Base-by-base conservation (phyloP, 2,888 invertebrate genomes). In the Melanargia galathea region DNA sequence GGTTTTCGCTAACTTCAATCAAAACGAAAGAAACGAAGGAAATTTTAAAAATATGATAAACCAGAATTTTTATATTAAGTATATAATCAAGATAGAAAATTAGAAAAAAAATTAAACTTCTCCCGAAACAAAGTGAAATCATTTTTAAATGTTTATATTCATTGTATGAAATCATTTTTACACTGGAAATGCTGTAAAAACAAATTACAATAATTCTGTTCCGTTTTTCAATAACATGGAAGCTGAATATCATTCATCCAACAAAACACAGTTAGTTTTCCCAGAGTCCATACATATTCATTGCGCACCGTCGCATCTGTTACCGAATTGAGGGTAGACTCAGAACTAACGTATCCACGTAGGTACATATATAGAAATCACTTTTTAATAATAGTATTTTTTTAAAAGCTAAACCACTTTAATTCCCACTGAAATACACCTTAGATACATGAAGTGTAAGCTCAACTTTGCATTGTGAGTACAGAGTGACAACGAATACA, bases 231-330 rank as follows among this genome's bases (percentile, higher is more conserved):
- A 57, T 57, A 57, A 55, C n/a, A 43, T 40, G 16, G 16, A 24
- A 35, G n/a, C 16, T 57, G 57, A 52, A 56, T 56, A 57, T 57
- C 20, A 20, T 57, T 45, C 57, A 26, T 45, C 2, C 45, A 57
- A 45, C 57, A 57, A 20, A 57, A 46, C 57, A 45, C 55, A 55
- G 55, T 57, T 57, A 57, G 57, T 57, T 57, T 45, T 57, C 57
- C 20, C 57, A 46, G 43, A 20, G 45, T 20, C 45, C 69, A 69
- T 69, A 67, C 69, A 69, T 69, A 69, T 69, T 67, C 69, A 69
- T 67, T 46, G 62, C 52, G 64, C 68, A 59, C 62, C 62, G 55
- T 56, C 60, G 66, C 66, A 68, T 60, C 68, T 61, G 66, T 63
- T 67, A 54, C 67, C 56, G 57, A 62, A 67, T 64, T 64, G 66